Evolutionary conservation across 92 coral and sea anemone genomes (phyloP).

Genomic region (Parazoanthus atlanticus): DNA sequence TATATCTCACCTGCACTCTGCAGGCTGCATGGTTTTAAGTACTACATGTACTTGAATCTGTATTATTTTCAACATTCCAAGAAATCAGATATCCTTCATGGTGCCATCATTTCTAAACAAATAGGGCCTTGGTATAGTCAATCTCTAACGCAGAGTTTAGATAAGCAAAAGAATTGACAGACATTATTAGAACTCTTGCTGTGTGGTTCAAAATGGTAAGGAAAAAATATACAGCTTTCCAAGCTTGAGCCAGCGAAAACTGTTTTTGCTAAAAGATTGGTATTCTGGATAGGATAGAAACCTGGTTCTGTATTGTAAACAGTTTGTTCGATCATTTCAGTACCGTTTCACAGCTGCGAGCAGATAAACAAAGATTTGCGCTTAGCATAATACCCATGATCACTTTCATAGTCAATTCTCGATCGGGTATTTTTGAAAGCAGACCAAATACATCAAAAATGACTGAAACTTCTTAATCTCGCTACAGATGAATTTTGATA

Average conservation of each 20-base stretch:
- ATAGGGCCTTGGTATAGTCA: background rate
- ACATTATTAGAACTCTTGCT: background rate
- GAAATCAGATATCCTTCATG: background rate
- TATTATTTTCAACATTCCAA: background rate
- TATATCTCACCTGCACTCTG: background rate
- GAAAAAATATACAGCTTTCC: background rate
- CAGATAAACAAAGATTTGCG: background rate
- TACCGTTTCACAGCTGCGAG: background rate
- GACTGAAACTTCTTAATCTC: background rate
- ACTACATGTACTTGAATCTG: too few relatives aligned
- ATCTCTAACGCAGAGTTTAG: background rate
- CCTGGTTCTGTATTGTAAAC: background rate
- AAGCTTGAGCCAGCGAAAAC: background rate
- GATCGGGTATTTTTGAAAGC: background rate
- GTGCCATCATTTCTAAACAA: background rate
- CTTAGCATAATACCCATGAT: too few relatives aligned
- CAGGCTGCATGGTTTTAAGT: background rate
- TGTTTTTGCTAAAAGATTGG: background rate
- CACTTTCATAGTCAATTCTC: background rate
- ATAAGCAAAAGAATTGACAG: background rate
- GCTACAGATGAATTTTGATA: background rate
- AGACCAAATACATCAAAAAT: background rate
- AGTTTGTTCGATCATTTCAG: background rate
- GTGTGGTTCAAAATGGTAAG: background rate
- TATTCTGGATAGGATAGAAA: background rate